Conservation (phyloP, 2,888 invertebrate genomes). For the Agrotis segetum region DNA sequence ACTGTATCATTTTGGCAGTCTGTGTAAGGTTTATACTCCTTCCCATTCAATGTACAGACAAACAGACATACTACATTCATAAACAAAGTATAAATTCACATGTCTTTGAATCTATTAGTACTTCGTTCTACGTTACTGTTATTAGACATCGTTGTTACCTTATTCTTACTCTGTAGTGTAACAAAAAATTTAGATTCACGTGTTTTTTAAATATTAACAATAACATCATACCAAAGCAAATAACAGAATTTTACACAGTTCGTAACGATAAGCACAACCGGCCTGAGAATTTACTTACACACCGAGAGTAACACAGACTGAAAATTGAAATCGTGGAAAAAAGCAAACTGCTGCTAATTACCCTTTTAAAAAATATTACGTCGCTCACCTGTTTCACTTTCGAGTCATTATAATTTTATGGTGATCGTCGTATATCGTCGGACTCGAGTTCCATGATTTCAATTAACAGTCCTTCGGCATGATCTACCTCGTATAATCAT, state of each 20-base stretch:
- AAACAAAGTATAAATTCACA: slow-evolving; percentile 23
- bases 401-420: background rate
- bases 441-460: slow-evolving; percentile 14
- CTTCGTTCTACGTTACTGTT: slow-evolving; percentile 46
- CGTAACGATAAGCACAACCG: slow-evolving; percentile 61
- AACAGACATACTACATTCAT: slow-evolving; percentile 21
- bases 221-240: slow-evolving; percentile 37
- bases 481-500: slow-evolving; percentile 29
- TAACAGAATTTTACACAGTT: slow-evolving; percentile 31
- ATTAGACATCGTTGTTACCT: slow-evolving; percentile 51
- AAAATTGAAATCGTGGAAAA: slow-evolving; percentile 43
- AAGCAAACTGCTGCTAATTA: too few relatives aligned
- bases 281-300: slow-evolving; percentile 46
- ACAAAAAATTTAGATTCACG: slow-evolving; percentile 29
- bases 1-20: slow-evolving; percentile 30
- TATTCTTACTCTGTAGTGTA: slow-evolving; percentile 31
- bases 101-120: slow-evolving; percentile 45
- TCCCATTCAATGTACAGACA: background rate
- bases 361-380: background rate
- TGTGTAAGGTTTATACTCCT: slow-evolving; percentile 16
- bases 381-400: background rate
- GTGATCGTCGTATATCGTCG: too few relatives aligned
- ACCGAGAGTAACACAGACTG: slow-evolving; percentile 13
- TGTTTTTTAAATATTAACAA: slow-evolving; percentile 40
- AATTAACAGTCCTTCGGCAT: slow-evolving; percentile 22